Percentiles rank a stretch among this genome's conserved stretches.
Conservation (phyloP, 2,797 vertebrate species). For the Crypturellus tataupa region DNA sequence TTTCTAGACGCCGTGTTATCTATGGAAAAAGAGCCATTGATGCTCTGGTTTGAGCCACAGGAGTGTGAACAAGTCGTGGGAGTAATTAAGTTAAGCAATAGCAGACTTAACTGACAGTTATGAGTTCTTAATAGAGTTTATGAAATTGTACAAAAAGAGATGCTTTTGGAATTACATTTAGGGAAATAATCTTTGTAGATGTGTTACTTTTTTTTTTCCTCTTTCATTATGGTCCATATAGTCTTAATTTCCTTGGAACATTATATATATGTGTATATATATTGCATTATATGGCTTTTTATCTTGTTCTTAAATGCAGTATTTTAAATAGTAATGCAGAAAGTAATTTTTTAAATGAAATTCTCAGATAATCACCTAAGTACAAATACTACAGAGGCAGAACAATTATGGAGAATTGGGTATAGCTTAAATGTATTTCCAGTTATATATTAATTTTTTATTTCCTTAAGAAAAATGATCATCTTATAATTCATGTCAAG, state of each 20-base stretch:
- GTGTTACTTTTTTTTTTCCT: background rate
- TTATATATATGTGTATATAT: too few relatives aligned
- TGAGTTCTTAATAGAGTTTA: background rate
- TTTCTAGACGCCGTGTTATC: background rate
- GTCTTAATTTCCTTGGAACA: background rate
- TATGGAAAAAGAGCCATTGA: background rate
- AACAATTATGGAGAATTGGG: background rate
- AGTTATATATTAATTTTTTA: background rate
- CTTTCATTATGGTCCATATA: background rate
- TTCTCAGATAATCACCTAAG: background rate
- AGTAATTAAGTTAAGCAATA: background rate
- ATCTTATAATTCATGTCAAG: background rate
- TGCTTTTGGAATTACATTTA: background rate
- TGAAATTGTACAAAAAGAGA: background rate
- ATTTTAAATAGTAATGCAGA: background rate
- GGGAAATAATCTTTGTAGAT: background rate
- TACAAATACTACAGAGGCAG: background rate
- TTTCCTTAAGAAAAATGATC: background rate
- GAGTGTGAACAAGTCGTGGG: background rate
- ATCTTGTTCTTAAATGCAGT: background rate
- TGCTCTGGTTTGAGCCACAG: background rate
- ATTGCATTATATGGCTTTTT: background rate
- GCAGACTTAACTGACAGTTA: background rate
- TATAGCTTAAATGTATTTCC: background rate
- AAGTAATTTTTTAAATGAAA: background rate